Base-by-base conservation (phyloP, 2,888 invertebrate genomes). In the Tillus elongatus region DNA sequence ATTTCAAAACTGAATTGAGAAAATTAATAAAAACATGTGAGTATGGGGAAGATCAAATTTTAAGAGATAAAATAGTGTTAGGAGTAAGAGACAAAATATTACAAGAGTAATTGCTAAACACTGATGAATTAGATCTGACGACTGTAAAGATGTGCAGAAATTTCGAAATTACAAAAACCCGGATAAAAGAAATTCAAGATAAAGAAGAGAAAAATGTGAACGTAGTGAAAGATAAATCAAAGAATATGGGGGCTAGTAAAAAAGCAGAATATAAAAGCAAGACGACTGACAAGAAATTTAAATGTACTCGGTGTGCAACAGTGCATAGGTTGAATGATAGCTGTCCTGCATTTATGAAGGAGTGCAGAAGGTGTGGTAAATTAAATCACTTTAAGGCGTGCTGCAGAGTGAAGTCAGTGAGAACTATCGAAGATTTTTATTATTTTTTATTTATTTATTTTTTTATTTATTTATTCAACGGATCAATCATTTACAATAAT, bases 1-100 rank as follows among this genome's bases (percentile, higher is more conserved):
- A 45, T 15, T 51, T 46, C 28, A 33, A 46, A 13, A 39, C 39
- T 4, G 44, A 50, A 4, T 13, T 46, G 10, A 45, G 43, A 35
- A 39, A 42, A 16, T 15, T 46, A 13, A 37, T 36, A 10, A 45
- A 51, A 36, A 36, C 29, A 9, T 51, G 49, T 35, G 40, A 43
- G 6, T 48, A 45, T 40, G 38, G 29, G 10, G 40, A 41, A 33
- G 39, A 47, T 15, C 34, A 29, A 12, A 34, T 47, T n/a, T 8
- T 49, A 6, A 33, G 42, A 35, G 43, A 44, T 24, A 12, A 35
- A 15, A 38, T 46, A 10, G 41, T 49, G 8, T 28, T 46, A 8
- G 49, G 46, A 4, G 33, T 49, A 10, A 37, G 16, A 12, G 43
- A 49, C 29, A 39, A 32, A 15, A 15, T 36, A 16, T 27, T 47